These are phyloP conservation scores for Orestias chungarensis DNA, from an alignment of 2,797 vertebrate species.

Conservation along the genomic window DNA sequence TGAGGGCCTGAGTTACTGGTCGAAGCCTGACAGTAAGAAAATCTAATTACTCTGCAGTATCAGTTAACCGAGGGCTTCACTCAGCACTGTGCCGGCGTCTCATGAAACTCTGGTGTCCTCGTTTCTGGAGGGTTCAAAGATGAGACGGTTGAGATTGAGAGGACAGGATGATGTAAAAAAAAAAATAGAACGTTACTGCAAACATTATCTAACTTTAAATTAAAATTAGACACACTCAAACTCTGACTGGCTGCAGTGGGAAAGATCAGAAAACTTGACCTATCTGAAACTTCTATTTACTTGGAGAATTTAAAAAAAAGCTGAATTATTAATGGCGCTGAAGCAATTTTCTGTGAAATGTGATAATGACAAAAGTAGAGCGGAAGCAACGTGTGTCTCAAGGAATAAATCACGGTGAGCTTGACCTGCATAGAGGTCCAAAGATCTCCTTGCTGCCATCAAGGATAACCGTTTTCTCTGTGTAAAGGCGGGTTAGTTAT, in stretches of 20 bases:
- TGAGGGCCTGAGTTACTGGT: constrained; percentile 14
- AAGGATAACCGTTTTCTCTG: neutral
- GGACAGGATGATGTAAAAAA: neutral
- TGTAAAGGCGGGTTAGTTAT: neutral
- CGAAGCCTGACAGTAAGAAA: constrained; percentile 24
- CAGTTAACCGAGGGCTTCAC: constrained; percentile 19
- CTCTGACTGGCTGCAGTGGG: neutral
- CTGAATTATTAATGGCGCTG: neutral
- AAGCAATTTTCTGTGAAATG: constrained; percentile 2
- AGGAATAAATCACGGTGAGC: neutral
- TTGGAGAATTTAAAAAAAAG: neutral
- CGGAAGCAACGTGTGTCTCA: neutral
- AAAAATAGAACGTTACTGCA: neutral
- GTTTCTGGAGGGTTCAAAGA: constrained; percentile 27
- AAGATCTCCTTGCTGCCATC: neutral
- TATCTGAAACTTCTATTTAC: neutral
- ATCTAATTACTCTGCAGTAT: constrained; percentile 42
- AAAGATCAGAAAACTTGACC: neutral
- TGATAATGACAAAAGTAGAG: neutral
- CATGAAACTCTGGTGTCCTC: constrained; percentile 28
- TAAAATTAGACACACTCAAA: neutral
- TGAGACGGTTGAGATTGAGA: neutral
- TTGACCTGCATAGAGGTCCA: neutral
- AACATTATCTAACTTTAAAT: constrained; percentile 13
- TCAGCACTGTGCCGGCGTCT: constrained; percentile 14